phyloP scores from a whole-genome alignment of 2,888 invertebrate species.

The Andrena hattorfiana region DNA sequence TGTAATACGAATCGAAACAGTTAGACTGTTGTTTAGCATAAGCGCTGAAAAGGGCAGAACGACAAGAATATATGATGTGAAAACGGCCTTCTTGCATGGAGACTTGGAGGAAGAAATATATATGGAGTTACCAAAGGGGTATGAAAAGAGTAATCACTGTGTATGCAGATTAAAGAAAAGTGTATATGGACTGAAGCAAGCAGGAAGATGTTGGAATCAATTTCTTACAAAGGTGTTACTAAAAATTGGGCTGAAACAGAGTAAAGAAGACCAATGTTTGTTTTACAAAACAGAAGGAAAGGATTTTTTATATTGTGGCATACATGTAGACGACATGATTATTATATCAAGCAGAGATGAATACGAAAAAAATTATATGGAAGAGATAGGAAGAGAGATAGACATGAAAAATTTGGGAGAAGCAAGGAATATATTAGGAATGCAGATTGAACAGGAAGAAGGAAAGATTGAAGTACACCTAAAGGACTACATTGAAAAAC shows the following conservation, averaged over 20 bases:
- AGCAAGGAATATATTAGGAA: constrained; percentile 10
- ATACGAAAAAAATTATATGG: neutral
- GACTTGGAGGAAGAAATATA: neutral
- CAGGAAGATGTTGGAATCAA: constrained; percentile 32
- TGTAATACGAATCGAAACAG: neutral
- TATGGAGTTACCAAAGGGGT: constrained; percentile 17
- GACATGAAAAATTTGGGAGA: constrained; percentile 8
- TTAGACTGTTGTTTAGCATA: constrained; percentile 11
- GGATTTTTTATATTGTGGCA: constrained; percentile 1
- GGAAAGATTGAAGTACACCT: constrained; percentile 12
- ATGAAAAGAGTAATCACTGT: neutral
- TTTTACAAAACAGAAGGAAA: constrained; percentile 2
- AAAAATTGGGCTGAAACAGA: neutral
- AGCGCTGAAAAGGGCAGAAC: neutral
- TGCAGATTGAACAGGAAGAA: constrained; percentile 27
- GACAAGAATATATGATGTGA: neutral
- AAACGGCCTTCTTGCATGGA: constrained; percentile 20
- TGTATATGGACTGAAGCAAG: constrained; percentile 17
- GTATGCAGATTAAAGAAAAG: neutral
- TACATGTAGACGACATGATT: constrained; percentile 1
- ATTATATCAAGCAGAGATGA: neutral
- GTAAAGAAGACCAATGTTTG: constrained; percentile 9
- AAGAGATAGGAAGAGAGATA: constrained; percentile 4
- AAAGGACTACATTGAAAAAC: constrained; percentile 21
- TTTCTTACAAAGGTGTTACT: neutral